Base-by-base conservation (phyloP, 2,113 vertebrate species). In the Leptodactylus fuscus region DNA sequence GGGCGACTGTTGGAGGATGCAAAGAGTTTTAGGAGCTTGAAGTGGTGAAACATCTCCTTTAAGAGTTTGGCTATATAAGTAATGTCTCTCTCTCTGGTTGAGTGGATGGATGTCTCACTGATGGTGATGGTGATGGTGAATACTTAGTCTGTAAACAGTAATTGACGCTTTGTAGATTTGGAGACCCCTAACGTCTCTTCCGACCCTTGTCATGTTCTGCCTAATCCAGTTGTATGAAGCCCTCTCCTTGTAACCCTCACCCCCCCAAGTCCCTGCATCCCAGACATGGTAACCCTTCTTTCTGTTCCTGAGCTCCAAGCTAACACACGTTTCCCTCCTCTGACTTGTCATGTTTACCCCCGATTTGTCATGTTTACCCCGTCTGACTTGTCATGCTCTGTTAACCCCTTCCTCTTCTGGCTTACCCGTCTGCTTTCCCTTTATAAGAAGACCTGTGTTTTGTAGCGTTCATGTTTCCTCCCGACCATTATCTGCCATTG, bases 401-500 rank as follows among this genome's bases (percentile, higher is more conserved):
- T 65, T n/a, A 0, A 0, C 81, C 6, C 1, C 1, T 0, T 2
- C 85, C 13, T 15, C 49, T 83, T 0, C 29, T 10, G 8, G 4
- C n/a, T 48, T 70, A 69, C 27, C 53, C 53, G 0, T 5, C 11
- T 32, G 76, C 0, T 1, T 78, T 87, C 82, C 0, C 0, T 81
- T 85, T n/a, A 71, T 13, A 1, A 5, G 18, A 58, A 20, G 29
- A 34, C 34, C 32, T 12, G 6, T 22, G 6, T 27, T n/a, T 41
- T 88, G 58, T 34, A 12, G 36, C 69, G 18, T 81, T 83, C 88
- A 75, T 46, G 46, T 77, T 16, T 24, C 77, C n/a, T 91, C 87
- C 87, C 88, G 91, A 91, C 91, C 87, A 44, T 80, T 16, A 46
- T 49, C 60, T 81, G 80, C n/a, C 81, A 86, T 44, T 69, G 65